Evolutionary conservation across 23 tunicate genomes (phyloP).

Genomic region (Trididemnum nubilum): DNA sequence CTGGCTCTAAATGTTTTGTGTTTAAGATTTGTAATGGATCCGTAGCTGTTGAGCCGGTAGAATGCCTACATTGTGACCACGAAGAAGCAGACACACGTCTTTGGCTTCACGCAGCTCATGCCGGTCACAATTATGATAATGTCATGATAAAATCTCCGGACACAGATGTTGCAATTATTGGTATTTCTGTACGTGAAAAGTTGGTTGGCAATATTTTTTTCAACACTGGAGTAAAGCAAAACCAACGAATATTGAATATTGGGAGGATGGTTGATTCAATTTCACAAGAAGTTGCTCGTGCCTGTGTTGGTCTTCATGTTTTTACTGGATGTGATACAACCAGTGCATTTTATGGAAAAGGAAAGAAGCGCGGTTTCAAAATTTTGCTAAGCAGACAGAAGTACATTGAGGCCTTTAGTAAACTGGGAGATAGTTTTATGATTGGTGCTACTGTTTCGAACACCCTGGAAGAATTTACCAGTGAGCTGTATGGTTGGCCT

Average conservation of each 20-base stretch:
- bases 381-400: neutral
- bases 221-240: neutral
- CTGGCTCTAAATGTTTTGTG: neutral
- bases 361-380: neutral
- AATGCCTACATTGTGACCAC: neutral
- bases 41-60: neutral
- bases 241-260: neutral
- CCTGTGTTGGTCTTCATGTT: neutral
- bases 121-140: neutral
- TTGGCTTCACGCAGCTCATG: conserved; percentile 12
- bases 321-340: conserved; percentile 1
- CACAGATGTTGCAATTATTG: conserved; percentile 1
- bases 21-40: neutral
- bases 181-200: neutral
- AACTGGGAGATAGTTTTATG: neutral
- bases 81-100: conserved; percentile 25
- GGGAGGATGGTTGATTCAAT: neutral
- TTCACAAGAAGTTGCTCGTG: neutral
- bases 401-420: neutral
- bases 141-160: conserved; percentile 4
- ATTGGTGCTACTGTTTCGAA: neutral
- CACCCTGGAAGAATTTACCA: neutral
- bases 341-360: neutral
- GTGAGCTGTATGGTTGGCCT: neutral
- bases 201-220: neutral